A percentile compares a stretch with the other conserved stretches of the same genome.
These are phyloP conservation scores for Tolypeutes matacus DNA, from an alignment of 2,797 vertebrate genomes.

Conservation along the genomic window DNA sequence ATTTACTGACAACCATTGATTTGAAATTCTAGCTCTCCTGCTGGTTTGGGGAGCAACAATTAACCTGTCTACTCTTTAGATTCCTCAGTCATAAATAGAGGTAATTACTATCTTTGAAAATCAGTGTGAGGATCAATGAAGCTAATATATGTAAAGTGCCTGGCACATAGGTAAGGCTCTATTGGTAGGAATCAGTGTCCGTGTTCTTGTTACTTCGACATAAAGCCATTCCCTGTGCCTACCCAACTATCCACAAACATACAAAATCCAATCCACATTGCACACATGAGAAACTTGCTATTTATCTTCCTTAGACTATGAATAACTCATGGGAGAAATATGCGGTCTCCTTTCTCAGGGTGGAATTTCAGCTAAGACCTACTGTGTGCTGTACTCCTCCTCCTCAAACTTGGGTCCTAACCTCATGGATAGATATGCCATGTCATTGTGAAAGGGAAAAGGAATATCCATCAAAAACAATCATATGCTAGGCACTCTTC, in stretches of 20 bases:
- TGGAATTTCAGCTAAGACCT: not conserved
- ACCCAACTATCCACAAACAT: not conserved
- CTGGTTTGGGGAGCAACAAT: not conserved
- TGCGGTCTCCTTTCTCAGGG: constrained; percentile 31
- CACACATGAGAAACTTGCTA: not conserved
- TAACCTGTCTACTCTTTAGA: not conserved
- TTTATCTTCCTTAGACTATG: not conserved
- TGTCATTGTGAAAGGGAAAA: not conserved
- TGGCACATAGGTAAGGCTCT: not conserved
- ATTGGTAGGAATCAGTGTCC: not conserved
- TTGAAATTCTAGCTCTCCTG: constrained; percentile 4
- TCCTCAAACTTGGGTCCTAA: not conserved
- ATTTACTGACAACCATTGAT: not conserved
- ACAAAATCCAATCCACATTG: constrained; percentile 1
- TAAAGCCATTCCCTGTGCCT: not conserved
- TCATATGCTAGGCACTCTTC: not conserved
- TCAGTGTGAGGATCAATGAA: not conserved
- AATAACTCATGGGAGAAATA: not conserved
- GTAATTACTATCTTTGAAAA: not conserved
- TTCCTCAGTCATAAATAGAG: constrained; percentile 17
- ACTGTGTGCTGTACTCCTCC: not conserved
- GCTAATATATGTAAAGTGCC: not conserved
- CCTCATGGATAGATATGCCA: not conserved
- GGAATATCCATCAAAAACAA: constrained; percentile 11
- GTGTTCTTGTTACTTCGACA: constrained; percentile 20